Evolutionary conservation across 2,888 invertebrate species (phyloP), one percentile per base, ranked within the genome.

Genomic region (Torymus texanus): DNA sequence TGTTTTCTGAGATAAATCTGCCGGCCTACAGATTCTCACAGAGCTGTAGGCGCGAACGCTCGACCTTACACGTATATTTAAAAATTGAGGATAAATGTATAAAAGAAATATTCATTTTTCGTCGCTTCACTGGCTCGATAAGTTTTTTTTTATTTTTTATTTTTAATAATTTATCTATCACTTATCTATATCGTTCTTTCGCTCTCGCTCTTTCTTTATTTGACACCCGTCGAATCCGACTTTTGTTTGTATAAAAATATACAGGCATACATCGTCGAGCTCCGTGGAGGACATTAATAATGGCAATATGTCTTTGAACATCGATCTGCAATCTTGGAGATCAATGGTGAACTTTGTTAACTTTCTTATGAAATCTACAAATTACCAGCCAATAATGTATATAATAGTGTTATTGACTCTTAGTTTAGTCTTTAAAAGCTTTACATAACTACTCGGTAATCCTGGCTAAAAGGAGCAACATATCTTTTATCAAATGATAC

Each of bases 161-260:
- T 14, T 65, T n/a, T 41, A 41, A 41, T 41, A 41, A 41, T 41
- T 41, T 41, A 41, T 41, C 41, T 41, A 41, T 41, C 41, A 41
- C 41, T 41, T n/a, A 12, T 51, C 70, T 41, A 50, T 68, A 16
- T 68, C 24, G 21, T 18, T 56, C 55, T 65, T 51, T 10, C 16
- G 41, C 41, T 59, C 16, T 41, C 13, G 41, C 62, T 2, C n/a
- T 16, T 67, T 73, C 53, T 70, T 62, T 41, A 41, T 41, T 41
- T 41, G 41, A 41, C 41, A 41, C 41, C 41, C 41, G 41, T 41
- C 41, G 41, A 41, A 41, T 61, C 41, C 66, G 53, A 56, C 59
- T 58, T 76, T 67, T 78, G 73, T 73, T 67, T 78, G 70, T 81
- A 81, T 81, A 79, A 81, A 81, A 81, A 81, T 81, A 81, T 81